Conservation (phyloP, 2,888 invertebrate species). For the Mamestra brassicae region DNA sequence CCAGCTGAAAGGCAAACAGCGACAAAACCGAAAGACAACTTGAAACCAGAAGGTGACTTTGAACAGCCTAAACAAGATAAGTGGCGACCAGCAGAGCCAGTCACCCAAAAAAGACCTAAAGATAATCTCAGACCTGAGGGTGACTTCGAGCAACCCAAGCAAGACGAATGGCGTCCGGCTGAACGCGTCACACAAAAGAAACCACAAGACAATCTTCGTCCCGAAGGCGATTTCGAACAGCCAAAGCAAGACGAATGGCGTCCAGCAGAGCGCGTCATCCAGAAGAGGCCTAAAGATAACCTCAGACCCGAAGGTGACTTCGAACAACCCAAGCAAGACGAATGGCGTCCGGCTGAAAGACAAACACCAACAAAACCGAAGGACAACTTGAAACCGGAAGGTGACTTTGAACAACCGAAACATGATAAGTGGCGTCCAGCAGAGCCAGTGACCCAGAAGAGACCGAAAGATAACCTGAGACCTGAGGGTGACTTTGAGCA, state of each 20-base stretch:
- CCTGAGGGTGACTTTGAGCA: conserved; percentile 76
- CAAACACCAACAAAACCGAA: conserved; percentile 37
- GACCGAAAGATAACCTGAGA: conserved; percentile 85
- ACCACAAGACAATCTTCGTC: conserved; percentile 87
- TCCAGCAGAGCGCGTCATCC: conserved; percentile 88
- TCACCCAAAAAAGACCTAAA: conserved; percentile 69
- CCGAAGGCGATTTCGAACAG: conserved; percentile 90
- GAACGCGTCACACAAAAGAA: conserved; percentile 70
- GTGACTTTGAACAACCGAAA: conserved; percentile 46
- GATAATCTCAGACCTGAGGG: conserved; percentile 85
- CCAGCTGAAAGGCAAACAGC: conserved; percentile 68
- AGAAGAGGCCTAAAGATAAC: conserved; percentile 80
- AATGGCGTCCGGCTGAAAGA: conserved; percentile 61
- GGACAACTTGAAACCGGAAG: conserved; percentile 47
- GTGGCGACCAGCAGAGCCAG: conserved; percentile 44
- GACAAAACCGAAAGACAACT: conserved; percentile 43
- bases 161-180: conserved; percentile 76
- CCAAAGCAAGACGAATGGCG: conserved; percentile 74
- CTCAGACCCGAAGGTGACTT: conserved; percentile 91
- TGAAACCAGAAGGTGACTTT: conserved; percentile 48
- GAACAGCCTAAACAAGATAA: conserved; percentile 47
- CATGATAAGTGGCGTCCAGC: conserved; percentile 51
- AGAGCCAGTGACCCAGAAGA: conserved; percentile 37
- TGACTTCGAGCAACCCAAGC: conserved; percentile 76
- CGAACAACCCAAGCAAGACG: conserved; percentile 73